These are phyloP conservation scores for Latrodectus geometricus DNA, from an alignment of 1,140 invertebrate species.

Conservation along the genomic window DNA sequence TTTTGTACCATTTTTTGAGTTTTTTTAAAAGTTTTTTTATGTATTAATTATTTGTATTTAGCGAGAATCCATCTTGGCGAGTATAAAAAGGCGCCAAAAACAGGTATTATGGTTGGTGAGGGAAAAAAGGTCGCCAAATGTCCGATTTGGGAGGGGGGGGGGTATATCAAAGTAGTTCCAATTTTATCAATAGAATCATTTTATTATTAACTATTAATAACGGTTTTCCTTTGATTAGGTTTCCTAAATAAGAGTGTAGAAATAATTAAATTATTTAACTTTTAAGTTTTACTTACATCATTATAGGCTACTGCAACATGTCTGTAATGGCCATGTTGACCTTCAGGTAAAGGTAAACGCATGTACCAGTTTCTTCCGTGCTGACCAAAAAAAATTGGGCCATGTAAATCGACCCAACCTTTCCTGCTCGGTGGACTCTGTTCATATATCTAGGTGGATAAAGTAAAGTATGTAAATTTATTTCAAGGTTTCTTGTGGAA, in stretches of 20 bases:
- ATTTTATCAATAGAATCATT: too few species aligned
- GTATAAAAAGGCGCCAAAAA: too few species aligned
- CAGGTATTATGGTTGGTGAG: too few species aligned
- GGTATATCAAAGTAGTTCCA: too few species aligned
- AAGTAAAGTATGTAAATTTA: background rate
- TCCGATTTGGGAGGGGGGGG: too few species aligned
- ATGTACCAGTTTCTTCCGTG: slow-evolving; percentile 83
- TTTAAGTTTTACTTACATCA: slow-evolving; percentile 57
- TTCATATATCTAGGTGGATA: slow-evolving; percentile 39
- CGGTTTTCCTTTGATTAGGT: background rate
- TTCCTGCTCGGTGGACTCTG: slow-evolving; percentile 51
- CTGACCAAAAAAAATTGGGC: slow-evolving; percentile 82
- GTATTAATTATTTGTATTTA: too few species aligned
- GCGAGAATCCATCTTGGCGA: too few species aligned
- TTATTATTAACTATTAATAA: background rate
- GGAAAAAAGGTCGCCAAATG: too few species aligned
- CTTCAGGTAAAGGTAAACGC: slow-evolving; percentile 84
- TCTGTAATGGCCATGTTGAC: slow-evolving; percentile 80
- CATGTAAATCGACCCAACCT: slow-evolving; percentile 86
- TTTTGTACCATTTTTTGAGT: too few species aligned
- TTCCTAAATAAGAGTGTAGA: background rate
- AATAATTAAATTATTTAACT: too few species aligned
- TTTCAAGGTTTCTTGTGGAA: background rate
- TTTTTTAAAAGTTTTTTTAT: too few species aligned
- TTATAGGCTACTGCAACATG: slow-evolving; percentile 80